phyloP scores from a whole-genome alignment of 2,113 vertebrate genomes.

The Sebastes schlegelii region DNA sequence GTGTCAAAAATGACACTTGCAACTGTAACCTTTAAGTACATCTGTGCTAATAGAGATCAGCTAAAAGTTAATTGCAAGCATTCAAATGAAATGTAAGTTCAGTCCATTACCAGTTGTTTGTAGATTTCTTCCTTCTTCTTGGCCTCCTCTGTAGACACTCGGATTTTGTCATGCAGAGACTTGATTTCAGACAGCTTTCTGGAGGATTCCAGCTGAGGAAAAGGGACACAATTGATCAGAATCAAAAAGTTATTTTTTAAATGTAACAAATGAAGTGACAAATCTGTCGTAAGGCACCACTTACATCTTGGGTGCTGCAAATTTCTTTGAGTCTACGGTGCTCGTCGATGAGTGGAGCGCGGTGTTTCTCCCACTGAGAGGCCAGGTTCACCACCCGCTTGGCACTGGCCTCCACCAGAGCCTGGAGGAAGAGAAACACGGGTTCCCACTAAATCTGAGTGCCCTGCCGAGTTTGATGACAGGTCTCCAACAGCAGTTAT shows the following conservation, averaged over 20 bases:
- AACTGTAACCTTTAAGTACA: not conserved
- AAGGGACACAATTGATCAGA: not conserved
- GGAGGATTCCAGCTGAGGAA: constrained; percentile 87
- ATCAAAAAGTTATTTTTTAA: not conserved
- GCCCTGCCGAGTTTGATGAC: no score
- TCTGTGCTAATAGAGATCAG: not conserved
- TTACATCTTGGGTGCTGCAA: constrained; percentile 88
- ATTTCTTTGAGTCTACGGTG: constrained; percentile 88
- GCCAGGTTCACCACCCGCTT: constrained; percentile 88
- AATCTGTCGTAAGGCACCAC: not conserved
- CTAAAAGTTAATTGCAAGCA: not conserved
- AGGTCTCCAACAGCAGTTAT: not conserved
- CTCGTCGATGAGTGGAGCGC: constrained; percentile 88
- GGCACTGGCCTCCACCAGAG: constrained; percentile 88
- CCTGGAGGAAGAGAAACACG: constrained; percentile 67
- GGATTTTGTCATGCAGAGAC: constrained; percentile 89
- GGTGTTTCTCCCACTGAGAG: constrained; percentile 93
- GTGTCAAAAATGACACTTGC: not conserved
- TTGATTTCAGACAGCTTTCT: constrained; percentile 89
- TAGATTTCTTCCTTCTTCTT: constrained; percentile 90
- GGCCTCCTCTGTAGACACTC: constrained; percentile 87
- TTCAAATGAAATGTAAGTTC: not conserved
- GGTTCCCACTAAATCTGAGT: no score
- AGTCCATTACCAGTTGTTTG: constrained; percentile 86
- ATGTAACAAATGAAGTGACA: not conserved